A percentile compares a stretch with the other conserved stretches of the same genome.
Evolutionary conservation across 2,797 vertebrate species (phyloP).

Genomic region (Iguana delicatissima): DNA sequence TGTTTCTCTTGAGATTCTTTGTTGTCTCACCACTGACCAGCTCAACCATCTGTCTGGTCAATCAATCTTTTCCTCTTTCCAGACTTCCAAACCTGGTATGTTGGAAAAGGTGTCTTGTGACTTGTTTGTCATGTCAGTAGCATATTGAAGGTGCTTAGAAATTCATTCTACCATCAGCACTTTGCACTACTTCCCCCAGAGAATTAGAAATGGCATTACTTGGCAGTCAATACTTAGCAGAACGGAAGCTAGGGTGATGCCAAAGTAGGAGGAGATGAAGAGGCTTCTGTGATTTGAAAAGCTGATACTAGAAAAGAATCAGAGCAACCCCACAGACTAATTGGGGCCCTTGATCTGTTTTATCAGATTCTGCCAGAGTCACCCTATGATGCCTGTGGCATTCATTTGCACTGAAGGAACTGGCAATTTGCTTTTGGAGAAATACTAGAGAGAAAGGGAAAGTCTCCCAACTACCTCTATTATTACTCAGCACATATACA

Average conservation of each 20-base stretch:
- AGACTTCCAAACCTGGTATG: neutral
- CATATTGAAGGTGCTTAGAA: neutral
- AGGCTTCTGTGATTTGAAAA: slow-evolving; percentile 7
- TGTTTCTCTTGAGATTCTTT: neutral
- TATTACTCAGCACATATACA: slow-evolving; percentile 60
- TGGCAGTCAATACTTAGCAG: neutral
- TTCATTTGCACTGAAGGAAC: slow-evolving; percentile 52
- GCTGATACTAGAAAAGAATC: slow-evolving; percentile 30
- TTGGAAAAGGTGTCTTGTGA: neutral
- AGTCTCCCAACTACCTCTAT: slow-evolving; percentile 31
- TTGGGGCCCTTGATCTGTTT: slow-evolving; percentile 39
- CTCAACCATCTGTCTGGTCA: neutral
- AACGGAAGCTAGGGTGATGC: slow-evolving; percentile 14
- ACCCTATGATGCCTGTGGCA: neutral
- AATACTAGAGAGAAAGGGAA: slow-evolving; percentile 35
- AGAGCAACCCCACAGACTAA: slow-evolving; percentile 40
- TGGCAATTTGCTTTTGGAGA: slow-evolving; percentile 28
- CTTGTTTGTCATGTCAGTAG: neutral
- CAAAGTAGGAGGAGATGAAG: neutral
- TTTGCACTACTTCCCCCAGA: neutral
- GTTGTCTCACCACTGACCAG: neutral
- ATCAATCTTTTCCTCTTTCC: neutral
- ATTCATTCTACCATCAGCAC: neutral
- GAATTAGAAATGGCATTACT: slow-evolving; percentile 27
- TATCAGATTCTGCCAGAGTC: slow-evolving; percentile 40